Evolutionary conservation across 1,140 invertebrate genomes (phyloP).

Genomic region (Saccostrea cuccullata): DNA sequence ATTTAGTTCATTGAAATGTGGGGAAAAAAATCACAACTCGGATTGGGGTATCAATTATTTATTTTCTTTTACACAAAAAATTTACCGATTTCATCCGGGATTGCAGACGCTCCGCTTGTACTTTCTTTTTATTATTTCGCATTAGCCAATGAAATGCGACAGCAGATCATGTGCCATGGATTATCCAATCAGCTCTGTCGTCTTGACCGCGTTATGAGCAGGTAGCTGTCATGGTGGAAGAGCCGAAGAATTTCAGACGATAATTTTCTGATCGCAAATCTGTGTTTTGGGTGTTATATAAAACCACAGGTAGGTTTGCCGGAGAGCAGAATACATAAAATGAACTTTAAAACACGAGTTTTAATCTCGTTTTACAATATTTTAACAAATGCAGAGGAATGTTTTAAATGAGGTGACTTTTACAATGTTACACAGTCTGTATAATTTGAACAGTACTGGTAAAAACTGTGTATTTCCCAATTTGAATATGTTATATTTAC

Average conservation of each 20-base stretch:
- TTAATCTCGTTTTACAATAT: neutral
- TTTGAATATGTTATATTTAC: too few relatives aligned
- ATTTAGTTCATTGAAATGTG: too few relatives aligned
- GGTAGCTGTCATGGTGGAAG: conserved; percentile 40
- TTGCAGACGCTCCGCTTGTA: too few relatives aligned
- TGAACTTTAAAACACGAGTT: neutral
- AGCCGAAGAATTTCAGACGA: conserved; percentile 22
- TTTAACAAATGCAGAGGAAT: neutral
- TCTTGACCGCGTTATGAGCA: conserved; percentile 44
- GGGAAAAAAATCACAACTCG: too few relatives aligned
- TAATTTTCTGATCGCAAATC: conserved; percentile 11
- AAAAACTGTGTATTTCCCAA: too few relatives aligned
- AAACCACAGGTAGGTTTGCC: neutral
- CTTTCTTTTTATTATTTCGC: neutral
- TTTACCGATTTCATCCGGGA: too few relatives aligned
- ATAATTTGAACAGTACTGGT: too few relatives aligned
- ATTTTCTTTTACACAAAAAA: too few relatives aligned
- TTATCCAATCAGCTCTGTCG: conserved; percentile 28
- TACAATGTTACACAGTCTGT: too few relatives aligned
- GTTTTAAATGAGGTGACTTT: neutral
- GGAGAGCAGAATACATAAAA: neutral
- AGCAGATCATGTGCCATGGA: conserved; percentile 43
- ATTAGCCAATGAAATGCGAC: conserved; percentile 35
- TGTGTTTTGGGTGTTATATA: neutral
- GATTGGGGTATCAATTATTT: too few relatives aligned